Evolutionary conservation across 2,888 invertebrate species (phyloP), one percentile per base, ranked within the genome.

Genomic region (Drosophila stalkeri): DNA sequence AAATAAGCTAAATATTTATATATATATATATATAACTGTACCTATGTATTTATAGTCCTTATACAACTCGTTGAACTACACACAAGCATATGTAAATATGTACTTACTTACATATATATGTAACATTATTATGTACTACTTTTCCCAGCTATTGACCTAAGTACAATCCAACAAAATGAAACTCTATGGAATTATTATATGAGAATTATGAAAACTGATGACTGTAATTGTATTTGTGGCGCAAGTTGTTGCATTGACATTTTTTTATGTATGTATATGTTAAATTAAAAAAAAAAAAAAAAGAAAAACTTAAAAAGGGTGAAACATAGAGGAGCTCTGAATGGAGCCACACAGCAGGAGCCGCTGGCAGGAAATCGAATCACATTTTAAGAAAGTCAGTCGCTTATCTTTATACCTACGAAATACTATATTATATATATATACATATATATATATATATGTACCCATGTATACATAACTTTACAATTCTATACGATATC

Each of bases 151-250:
- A 69, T 67, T 35, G 62, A 78, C 79, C 72, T 78, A 68, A 77
- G 78, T 78, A 75, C 77, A 77, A 75, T 77, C 79, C 64, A 64
- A 57, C 64, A 64, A 57, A 54, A 56, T 31, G 56, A 65, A 65
- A 57, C 41, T 73, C 46, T 70, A 66, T 64, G 57, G 76, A 76
- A 74, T 72, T 57, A 55, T 64, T 66, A 49, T 56, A 74, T 75
- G 65, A 74, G 75, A 71, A 80, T 71, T 52, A 74, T 72, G 75
- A 80, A 75, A 81, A 81, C 81, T 81, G 73, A 81, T 81, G 81
- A 80, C 63, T 64, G 33, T 73, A 78, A 83, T 57, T 68, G 63
- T 81, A 73, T 75, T 65, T 80, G 67, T 77, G 79, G 73, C 75
- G 75, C 73, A 79, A 72, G 66, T 69, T 79, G 80, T 76, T 77